Base-by-base conservation (phyloP, 2,113 vertebrate genomes). In the Sinocyclocheilus grahami region DNA sequence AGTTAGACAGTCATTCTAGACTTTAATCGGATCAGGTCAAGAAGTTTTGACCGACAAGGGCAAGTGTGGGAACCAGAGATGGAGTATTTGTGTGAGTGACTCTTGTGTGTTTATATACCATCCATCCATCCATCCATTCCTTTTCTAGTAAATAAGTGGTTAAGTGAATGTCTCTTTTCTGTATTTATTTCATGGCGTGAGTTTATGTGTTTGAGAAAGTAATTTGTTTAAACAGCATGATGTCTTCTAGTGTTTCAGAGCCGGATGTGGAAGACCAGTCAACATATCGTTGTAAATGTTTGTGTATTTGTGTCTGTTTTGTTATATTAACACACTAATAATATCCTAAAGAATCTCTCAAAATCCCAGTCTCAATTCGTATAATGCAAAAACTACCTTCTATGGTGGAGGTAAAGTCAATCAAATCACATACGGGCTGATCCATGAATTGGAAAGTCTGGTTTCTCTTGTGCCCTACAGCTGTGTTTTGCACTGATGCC, bases 1-100 rank as follows among this genome's bases (percentile, higher is more conserved):
- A 77, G 51, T 63, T 30, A 75, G 71, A 63, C 84, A 86, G 84
- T 69, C 77, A 71, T 55, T 86, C 62, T 67, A 71, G 78, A 86
- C 51, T 69, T 71, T 79, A 46, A 86, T 71, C 58, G 30, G 18
- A 42, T 13, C 30, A 86, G 62, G 42, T 69, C 81, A 83, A 53
- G 81, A 37, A 14, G 65, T 27, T 72, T 72, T 55, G 81, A 55
- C 27, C 65, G 24, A 72, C 81, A 83, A 83, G 81, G 62, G 27
- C 81, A 72, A 83, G 81, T 83, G 81, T 71, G 65, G 48, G 81
- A 83, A 83, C 48, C 27, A 55, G 48, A 83, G 76, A 51, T 24
- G 30, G 46, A 48, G 42, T 27, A 58, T 58, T 16, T 55, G 51
- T 58, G 39, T 42, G 6, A 42, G 39, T 46, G 8, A 46, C 9